Conservation (phyloP, 92 coral and sea anemone species). For the Montipora capitata region DNA sequence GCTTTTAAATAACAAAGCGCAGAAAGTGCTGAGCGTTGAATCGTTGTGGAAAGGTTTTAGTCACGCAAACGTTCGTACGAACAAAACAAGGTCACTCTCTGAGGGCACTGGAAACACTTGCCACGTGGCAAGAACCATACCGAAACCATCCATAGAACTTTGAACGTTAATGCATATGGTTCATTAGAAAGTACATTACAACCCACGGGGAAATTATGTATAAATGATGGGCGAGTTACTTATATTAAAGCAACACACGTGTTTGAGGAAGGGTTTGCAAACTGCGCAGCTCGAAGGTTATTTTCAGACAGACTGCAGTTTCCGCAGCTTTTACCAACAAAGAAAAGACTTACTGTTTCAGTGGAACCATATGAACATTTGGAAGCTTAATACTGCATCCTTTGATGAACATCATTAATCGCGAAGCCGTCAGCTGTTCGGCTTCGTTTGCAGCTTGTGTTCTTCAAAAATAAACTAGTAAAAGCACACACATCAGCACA, state of each 20-base stretch:
- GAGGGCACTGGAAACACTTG: background rate
- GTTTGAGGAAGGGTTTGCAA: too few relatives aligned
- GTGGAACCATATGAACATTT: conserved; percentile 28
- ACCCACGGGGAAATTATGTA: too few relatives aligned
- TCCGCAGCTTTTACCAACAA: conserved; percentile 8
- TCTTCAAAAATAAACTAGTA: conserved; percentile 46
- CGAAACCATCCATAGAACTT: too few relatives aligned
- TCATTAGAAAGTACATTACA: too few relatives aligned
- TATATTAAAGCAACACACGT: too few relatives aligned
- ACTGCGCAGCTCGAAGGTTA: too few relatives aligned
- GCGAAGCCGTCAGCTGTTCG: conserved; percentile 17
- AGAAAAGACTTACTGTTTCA: conserved; percentile 43
- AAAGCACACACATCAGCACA: conserved; percentile 22
- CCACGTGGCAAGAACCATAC: background rate
- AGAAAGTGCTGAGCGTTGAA: too few relatives aligned
- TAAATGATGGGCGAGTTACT: too few relatives aligned
- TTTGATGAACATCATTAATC: conserved; percentile 4
- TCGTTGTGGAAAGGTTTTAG: too few relatives aligned
- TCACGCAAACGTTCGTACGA: too few relatives aligned
- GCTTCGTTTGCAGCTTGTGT: conserved; percentile 40
- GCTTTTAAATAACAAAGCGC: too few relatives aligned
- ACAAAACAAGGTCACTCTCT: background rate
- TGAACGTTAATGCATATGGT: too few relatives aligned
- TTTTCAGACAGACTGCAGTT: background rate
- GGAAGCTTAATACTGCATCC: conserved; percentile 35